Conservation (phyloP, 2,888 invertebrate genomes). For the Hydroisotoma schaefferi region DNA sequence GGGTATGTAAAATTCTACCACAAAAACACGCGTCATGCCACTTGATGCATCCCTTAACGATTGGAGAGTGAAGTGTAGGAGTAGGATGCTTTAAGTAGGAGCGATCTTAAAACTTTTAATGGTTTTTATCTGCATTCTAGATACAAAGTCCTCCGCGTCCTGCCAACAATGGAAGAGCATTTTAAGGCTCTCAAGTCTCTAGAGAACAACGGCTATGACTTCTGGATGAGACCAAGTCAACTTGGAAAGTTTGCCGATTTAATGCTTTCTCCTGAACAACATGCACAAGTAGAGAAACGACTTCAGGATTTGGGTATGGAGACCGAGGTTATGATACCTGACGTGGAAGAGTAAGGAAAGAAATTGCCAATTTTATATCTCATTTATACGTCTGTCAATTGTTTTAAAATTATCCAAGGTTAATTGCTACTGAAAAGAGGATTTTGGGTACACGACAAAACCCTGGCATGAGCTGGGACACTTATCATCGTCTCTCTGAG, state of each 20-base stretch:
- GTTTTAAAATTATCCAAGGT: background rate
- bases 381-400: slow-evolving; percentile 21
- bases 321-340: slow-evolving; percentile 31
- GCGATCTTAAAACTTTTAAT: no score
- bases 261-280: slow-evolving; percentile 31
- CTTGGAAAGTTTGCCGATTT: slow-evolving; percentile 38
- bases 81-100: no score
- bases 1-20: no score
- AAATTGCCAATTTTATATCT: no score
- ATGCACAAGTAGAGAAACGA: slow-evolving; percentile 14
- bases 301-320: slow-evolving; percentile 27
- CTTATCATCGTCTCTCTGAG: no score
- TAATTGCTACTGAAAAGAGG: background rate
- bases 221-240: slow-evolving; percentile 43
- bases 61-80: no score
- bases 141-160: slow-evolving; percentile 37
- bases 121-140: slow-evolving; percentile 13
- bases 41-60: no score
- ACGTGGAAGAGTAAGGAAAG: slow-evolving; percentile 37
- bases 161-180: slow-evolving; percentile 23
- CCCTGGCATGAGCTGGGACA: no score
- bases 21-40: no score
- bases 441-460: no score
- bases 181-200: slow-evolving; percentile 28
- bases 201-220: slow-evolving; percentile 38